Conservation (phyloP, 2,888 invertebrate species). For the Clusia tigrina region DNA sequence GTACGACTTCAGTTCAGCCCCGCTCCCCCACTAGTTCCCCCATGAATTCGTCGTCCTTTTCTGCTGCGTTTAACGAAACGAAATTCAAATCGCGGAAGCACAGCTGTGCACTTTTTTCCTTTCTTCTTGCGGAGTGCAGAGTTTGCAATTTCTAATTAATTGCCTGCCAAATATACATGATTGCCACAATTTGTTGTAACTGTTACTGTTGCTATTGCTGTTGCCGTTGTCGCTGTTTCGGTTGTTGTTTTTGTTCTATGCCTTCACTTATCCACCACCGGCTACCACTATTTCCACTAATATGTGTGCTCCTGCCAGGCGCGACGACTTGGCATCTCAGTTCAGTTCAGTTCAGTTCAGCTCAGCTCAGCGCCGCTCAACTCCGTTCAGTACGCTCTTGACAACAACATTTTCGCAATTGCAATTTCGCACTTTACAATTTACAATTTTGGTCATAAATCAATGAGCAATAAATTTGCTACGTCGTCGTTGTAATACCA, state of each 20-base stretch:
- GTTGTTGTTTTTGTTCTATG: background rate
- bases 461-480: conserved; percentile 46
- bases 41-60: too few relatives aligned
- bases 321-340: background rate
- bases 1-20: too few relatives aligned
- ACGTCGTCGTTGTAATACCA: conserved; percentile 18
- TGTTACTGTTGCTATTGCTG: conserved; percentile 10
- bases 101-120: background rate
- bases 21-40: too few relatives aligned
- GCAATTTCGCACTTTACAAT: conserved; percentile 46
- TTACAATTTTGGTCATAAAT: conserved; percentile 46
- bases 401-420: conserved; percentile 38
- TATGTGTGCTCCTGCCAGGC: conserved; percentile 28
- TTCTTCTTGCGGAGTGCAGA: background rate
- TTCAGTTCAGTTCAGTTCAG: conserved; percentile 4
- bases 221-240: background rate
- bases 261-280: background rate
- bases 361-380: too few relatives aligned
- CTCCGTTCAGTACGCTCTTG: too few relatives aligned
- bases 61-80: too few relatives aligned
- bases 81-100: conserved; percentile 3
- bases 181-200: conserved; percentile 32
- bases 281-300: conserved; percentile 12
- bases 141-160: too few relatives aligned
- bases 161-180: conserved; percentile 41